A percentile compares a stretch with the other conserved stretches of the same genome.
Evolutionary conservation across 1,140 invertebrate species (phyloP).

Genomic region (Drosophila kikkawai): DNA sequence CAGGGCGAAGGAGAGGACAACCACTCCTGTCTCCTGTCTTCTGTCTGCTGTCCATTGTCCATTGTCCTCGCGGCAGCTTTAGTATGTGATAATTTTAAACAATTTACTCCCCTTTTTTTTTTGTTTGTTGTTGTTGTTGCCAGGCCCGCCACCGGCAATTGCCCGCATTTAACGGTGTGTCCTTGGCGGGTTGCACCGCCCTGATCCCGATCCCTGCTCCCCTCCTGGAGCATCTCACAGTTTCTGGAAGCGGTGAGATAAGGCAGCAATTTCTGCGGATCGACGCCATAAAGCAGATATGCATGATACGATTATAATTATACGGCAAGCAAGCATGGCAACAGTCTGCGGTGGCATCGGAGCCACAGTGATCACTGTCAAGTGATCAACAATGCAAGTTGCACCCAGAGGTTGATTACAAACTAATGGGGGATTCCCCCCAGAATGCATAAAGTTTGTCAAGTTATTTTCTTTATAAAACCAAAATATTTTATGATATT

Average conservation of each 20-base stretch:
- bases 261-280: conserved; percentile 48
- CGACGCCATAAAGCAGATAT: conserved; percentile 46
- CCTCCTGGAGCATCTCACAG: conserved; percentile 2
- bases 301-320: conserved; percentile 64
- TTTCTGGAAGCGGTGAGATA: conserved; percentile 44
- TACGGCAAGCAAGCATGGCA: conserved; percentile 44
- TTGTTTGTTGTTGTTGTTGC: conserved; percentile 1
- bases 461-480: too few relatives aligned
- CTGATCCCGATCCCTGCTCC: not conserved
- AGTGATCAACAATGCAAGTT: not conserved
- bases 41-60: conserved; percentile 14
- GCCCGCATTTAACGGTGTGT: conserved; percentile 71
- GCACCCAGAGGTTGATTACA: not conserved
- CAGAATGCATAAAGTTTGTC: too few relatives aligned
- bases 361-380: conserved; percentile 3
- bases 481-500: not conserved
- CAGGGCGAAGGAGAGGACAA: not conserved
- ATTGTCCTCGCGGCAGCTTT: conserved; percentile 48
- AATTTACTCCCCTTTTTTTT: conserved; percentile 68
- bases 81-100: conserved; percentile 81
- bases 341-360: conserved; percentile 8
- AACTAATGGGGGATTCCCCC: not conserved
- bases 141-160: conserved; percentile 43
- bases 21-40: conserved; percentile 26
- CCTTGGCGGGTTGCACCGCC: conserved; percentile 56